Percentiles rank a stretch among this genome's conserved stretches.
Evolutionary conservation across 2,888 invertebrate species (phyloP).

Genomic region (Protonemura montana): DNA sequence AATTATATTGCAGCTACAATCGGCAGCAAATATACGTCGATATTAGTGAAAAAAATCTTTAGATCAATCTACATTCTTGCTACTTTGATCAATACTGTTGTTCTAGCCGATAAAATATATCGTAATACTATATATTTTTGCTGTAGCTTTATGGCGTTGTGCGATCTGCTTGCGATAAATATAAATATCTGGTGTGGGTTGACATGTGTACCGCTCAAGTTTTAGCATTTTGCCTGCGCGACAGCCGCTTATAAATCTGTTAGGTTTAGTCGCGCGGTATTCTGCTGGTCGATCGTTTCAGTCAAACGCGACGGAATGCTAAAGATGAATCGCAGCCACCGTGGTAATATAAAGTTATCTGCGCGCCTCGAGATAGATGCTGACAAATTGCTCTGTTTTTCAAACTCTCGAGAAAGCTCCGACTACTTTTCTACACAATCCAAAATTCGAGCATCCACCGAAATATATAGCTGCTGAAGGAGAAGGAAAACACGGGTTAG

Average conservation of each 20-base stretch:
- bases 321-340: constrained; percentile 1
- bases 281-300: not conserved
- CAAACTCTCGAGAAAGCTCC: constrained; percentile 1
- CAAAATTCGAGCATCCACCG: not conserved
- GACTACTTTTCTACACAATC: not conserved
- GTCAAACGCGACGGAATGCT: not conserved
- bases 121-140: too few species aligned
- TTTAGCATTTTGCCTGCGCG: not conserved
- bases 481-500: not conserved
- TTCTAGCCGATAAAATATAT: too few species aligned
- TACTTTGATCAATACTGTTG: too few species aligned
- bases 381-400: constrained; percentile 32
- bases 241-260: not conserved
- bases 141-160: too few species aligned
- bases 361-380: not conserved
- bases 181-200: not conserved
- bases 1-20: too few species aligned
- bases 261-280: not conserved
- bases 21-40: too few species aligned
- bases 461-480: not conserved
- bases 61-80: too few species aligned
- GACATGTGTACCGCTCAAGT: not conserved
- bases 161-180: not conserved
- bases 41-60: too few species aligned
- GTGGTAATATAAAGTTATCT: constrained; percentile 22